Evolutionary conservation across 2,888 invertebrate genomes (phyloP).

Genomic region (Drosophila koepferae): DNA sequence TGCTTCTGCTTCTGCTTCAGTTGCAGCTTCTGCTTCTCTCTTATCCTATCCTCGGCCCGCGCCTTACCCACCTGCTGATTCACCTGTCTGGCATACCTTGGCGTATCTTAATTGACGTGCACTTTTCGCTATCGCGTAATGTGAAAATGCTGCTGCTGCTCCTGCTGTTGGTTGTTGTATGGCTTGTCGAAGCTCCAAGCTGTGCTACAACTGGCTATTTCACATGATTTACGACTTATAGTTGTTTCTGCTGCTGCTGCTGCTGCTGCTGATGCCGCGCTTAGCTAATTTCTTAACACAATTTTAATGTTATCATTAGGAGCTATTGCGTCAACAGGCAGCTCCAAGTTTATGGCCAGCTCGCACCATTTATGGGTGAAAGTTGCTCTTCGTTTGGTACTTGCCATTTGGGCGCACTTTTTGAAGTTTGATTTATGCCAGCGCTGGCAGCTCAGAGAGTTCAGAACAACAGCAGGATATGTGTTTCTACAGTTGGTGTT

Average conservation of each 20-base stretch:
- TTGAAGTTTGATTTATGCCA: conserved; percentile 73
- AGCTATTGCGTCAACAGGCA: conserved; percentile 67
- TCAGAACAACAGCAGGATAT: conserved; percentile 50
- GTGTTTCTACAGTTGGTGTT: conserved; percentile 6
- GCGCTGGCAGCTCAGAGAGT: conserved; percentile 15
- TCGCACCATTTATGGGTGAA: conserved; percentile 75
- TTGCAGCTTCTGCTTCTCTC: conserved; percentile 32
- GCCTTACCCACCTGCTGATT: conserved; percentile 58
- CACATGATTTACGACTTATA: conserved; percentile 72
- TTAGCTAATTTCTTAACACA: conserved; percentile 79
- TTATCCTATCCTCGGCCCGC: conserved; percentile 5
- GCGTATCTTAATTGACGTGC: conserved; percentile 81
- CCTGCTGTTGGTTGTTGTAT: not conserved
- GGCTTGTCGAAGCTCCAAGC: conserved; percentile 41
- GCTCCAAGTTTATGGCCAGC: conserved; percentile 55
- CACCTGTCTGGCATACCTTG: conserved; percentile 77
- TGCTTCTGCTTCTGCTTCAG: conserved; percentile 18
- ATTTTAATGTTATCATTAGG: conserved; percentile 78
- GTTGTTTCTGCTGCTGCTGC: conserved; percentile 34
- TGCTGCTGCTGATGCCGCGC: conserved; percentile 31
- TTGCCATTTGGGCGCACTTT: conserved; percentile 53
- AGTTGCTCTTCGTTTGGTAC: conserved; percentile 44
- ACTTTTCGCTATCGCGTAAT: conserved; percentile 81
- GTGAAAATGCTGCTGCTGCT: conserved; percentile 68
- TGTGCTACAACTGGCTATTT: conserved; percentile 51